Conservation (phyloP, 2,797 vertebrate genomes). For the Poecilia picta region DNA sequence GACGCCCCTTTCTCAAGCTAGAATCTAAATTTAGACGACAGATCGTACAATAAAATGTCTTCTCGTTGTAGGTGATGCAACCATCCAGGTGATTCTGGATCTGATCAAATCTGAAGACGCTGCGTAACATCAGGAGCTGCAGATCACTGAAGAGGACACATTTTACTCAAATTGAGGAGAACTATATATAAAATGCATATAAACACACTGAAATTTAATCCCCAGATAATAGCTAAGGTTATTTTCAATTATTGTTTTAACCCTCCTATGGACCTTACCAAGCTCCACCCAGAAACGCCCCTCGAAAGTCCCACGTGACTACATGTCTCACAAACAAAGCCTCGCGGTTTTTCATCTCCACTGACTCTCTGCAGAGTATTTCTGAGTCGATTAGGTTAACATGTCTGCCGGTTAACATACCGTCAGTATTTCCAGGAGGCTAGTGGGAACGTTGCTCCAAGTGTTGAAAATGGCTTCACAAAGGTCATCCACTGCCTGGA, state of each 20-base stretch:
- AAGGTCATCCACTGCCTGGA: no score
- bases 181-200: constrained; percentile 32
- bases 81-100: constrained; percentile 91
- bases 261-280: no score
- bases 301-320: no score
- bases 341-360: no score
- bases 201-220: constrained; percentile 18
- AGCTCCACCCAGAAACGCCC: no score
- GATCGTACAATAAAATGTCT: neutral
- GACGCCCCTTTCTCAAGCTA: neutral
- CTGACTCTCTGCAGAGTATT: no score
- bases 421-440: no score
- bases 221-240: constrained; percentile 35
- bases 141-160: constrained; percentile 14
- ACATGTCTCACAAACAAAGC: no score
- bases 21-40: neutral
- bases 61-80: constrained; percentile 85
- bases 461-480: no score
- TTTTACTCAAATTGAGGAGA: constrained; percentile 48
- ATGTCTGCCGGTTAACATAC: no score
- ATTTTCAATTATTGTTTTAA: constrained; percentile 50
- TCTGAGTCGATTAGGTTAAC: no score
- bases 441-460: no score
- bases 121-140: constrained; percentile 39
- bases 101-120: constrained; percentile 88